Base-by-base conservation (phyloP, 2,888 invertebrate genomes). In the Xanthia icteritia region DNA sequence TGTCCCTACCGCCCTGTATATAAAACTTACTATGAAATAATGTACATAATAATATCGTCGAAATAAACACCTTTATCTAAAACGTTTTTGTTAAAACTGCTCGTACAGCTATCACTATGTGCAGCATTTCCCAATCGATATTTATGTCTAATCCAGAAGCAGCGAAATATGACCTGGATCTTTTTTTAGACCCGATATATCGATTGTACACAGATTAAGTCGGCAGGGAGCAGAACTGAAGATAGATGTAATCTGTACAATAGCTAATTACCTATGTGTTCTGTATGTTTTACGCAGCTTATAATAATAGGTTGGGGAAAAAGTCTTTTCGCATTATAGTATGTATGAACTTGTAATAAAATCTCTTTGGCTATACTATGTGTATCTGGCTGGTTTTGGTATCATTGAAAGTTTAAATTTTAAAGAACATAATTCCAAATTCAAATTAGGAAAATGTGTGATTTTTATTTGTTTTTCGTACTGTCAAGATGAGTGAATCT, bases 81-180 rank as follows among this genome's bases (percentile, higher is more conserved):
- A 45, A 20, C 42, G 27, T 69, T 31, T 63, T 31, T 63, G 20
- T n/a, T 36, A 1, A n/a, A 23, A 56, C 8, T 23, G 23, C 8
- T 15, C 36, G 1, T 42, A 45, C 13, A 63, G 15, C 20, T 15
- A 11, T 54, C n/a, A 5, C 2, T 51, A 54, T 72, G 73, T n/a
- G n/a, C n/a, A n/a, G n/a, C 63, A 72, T 81, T 74, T 71, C n/a
- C 11, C 15, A 61, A 72, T 65, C 56, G 39, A 68, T 83, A 78
- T 86, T 69, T 74, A 69, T 58, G 56, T 36, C 61, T 61, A 8
- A 8, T 60, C 27, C 61, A 80, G 73, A 70, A 70, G 70, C 48
- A n/a, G 42, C 13, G 51, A 70, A 79, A 75, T 68, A 58, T 84
- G 77, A 74, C 84, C 85, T 77, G 86, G 77, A 69, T 84, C 79